Base-by-base conservation (phyloP, 1,140 invertebrate genomes). In the Paracyclopina nana region DNA sequence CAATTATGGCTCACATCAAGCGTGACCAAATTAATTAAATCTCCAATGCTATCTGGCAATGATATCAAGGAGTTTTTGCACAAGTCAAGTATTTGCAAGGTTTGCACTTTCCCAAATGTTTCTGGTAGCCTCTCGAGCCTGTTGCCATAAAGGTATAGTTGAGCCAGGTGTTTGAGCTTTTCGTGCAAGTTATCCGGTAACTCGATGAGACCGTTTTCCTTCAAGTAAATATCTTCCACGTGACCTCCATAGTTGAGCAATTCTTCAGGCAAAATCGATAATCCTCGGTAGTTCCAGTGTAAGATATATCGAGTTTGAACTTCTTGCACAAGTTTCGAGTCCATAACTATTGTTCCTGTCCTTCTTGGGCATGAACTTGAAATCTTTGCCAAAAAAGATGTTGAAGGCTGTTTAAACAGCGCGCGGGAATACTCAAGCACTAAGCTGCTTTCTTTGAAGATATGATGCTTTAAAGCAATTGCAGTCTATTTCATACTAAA, bases 221-320 rank as follows among this genome's bases (percentile, higher is more conserved):
- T 48, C 2, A 48, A 20, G 30, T 48, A 48, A 12, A 48, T 24
- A 8, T 48, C 45, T 30, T 48, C 11, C 11, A 48, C 30, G 27
- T 48, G 45, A 9, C 22, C 45, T 26, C 45, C 45, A 48, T 48
- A 22, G n/a, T 48, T 28, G 12, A 48, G 28, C 14, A 48, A 28
- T 14, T 48, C 45, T 28, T 25, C 14, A 14, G 45, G 45, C 16
- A 48, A 28, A 6, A 16, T 16, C 14, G 12, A 16, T 12, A 26
- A 26, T n/a, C 14, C 16, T 29, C 24, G 27, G 27, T 48, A 48
- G 45, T 48, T 48, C 45, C 45, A 48, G 30, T 48, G 45, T n/a
- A 48, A 28, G 30, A 48, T 48, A 29, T 30, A 29, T 14, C 25
- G 12, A 14, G 22, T 16, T 29, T 30, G 45, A 5, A 48, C 27